These are phyloP conservation scores for Ellobius talpinus DNA, from an alignment of 2,113 vertebrate species.

Conservation along the genomic window DNA sequence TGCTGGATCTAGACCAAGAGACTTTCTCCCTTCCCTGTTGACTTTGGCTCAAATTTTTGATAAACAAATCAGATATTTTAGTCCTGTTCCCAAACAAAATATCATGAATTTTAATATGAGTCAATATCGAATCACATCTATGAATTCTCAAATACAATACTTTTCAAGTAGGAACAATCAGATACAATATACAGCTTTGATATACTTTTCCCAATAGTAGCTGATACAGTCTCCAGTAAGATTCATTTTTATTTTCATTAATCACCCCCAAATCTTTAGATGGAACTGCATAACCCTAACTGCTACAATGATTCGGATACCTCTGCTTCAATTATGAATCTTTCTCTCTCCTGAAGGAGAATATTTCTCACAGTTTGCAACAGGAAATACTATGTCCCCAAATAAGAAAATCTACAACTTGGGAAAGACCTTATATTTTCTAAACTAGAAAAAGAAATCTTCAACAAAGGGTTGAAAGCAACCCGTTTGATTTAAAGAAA, in stretches of 20 bases:
- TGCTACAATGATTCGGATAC: slow-evolving; percentile 29
- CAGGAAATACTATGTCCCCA: slow-evolving; percentile 42
- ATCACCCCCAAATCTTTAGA: slow-evolving; percentile 66
- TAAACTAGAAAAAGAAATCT: slow-evolving; percentile 32
- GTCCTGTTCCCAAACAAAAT: slow-evolving; percentile 45
- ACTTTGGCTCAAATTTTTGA: not conserved
- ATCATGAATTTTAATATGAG: slow-evolving; percentile 64
- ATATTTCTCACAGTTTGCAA: slow-evolving; percentile 52
- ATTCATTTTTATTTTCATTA: slow-evolving; percentile 75
- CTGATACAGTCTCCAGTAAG: slow-evolving; percentile 42
- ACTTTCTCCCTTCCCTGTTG: slow-evolving; percentile 5
- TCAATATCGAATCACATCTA: slow-evolving; percentile 74
- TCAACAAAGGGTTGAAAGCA: slow-evolving; percentile 1
- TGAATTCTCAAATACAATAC: slow-evolving; percentile 62
- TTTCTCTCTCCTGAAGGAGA: slow-evolving; percentile 37
- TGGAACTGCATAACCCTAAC: slow-evolving; percentile 57
- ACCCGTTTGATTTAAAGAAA: not conserved
- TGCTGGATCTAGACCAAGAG: not conserved
- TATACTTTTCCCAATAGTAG: slow-evolving; percentile 57
- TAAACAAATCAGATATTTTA: slow-evolving; percentile 45
- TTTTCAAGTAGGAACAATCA: slow-evolving; percentile 61
- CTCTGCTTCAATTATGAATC: slow-evolving; percentile 57
- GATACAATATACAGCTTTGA: slow-evolving; percentile 55
- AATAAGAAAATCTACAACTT: slow-evolving; percentile 58
- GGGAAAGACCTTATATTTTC: not conserved